phyloP scores from a whole-genome alignment of 2,113 vertebrate species.

The Psettodes erumei region DNA sequence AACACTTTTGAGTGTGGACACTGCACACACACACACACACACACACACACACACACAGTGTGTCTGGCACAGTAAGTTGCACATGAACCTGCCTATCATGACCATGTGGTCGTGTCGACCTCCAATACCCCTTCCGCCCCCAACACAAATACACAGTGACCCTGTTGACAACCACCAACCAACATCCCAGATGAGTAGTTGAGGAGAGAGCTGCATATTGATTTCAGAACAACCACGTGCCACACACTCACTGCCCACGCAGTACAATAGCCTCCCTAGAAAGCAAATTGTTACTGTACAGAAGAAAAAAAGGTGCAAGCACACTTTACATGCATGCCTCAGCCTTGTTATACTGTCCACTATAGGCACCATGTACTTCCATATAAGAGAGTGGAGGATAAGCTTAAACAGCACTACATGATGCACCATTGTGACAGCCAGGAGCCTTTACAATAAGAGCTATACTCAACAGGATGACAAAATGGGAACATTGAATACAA shows the following conservation, averaged over 20 bases:
- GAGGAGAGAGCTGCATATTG: conserved; percentile 32
- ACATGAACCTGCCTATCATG: conserved; percentile 16
- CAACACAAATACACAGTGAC: conserved; percentile 4
- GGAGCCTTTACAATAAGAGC: not conserved
- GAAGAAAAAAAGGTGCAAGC: not conserved
- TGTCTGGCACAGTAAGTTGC: conserved; percentile 39
- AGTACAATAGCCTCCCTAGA: conserved; percentile 17
- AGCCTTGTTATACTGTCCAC: not conserved
- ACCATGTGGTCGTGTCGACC: conserved; percentile 45
- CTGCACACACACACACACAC: conserved; percentile 13
- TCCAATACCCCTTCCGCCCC: conserved; percentile 10
- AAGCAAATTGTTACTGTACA: not conserved
- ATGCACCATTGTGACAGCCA: not conserved
- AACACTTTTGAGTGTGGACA: conserved; percentile 16
- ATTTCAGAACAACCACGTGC: conserved; percentile 41
- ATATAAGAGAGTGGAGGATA: not conserved
- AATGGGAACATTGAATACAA: conserved; percentile 18
- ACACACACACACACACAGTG: too few species aligned
- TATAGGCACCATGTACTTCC: not conserved
- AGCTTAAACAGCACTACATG: not conserved
- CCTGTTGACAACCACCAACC: not conserved
- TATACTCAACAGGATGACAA: conserved; percentile 1
- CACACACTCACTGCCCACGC: conserved; percentile 25
- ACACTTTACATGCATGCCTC: not conserved
- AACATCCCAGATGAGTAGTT: conserved; percentile 26